These are phyloP conservation scores for Centropus bengalensis DNA, from an alignment of 2,113 vertebrate genomes.

Conservation along the genomic window DNA sequence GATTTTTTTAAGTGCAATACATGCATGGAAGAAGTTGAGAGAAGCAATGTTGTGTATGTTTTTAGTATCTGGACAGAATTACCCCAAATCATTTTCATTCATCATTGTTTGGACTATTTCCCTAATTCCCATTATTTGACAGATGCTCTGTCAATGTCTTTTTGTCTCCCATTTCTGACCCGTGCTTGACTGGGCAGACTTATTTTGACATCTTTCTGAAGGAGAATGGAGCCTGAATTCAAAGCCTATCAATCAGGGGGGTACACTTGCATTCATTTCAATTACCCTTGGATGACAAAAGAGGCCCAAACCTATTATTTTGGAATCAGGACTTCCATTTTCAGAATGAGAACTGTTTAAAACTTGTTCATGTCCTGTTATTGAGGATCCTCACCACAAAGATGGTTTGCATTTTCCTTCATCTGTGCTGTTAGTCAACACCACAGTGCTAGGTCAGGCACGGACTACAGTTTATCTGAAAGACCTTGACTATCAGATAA, in stretches of 20 bases:
- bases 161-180: conserved; percentile 19
- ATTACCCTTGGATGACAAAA: background rate
- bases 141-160: background rate
- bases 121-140: background rate
- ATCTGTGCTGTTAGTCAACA: background rate
- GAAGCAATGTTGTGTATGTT: background rate
- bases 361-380: background rate
- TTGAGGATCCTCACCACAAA: background rate
- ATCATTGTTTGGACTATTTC: background rate
- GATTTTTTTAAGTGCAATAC: background rate
- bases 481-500: background rate
- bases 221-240: background rate
- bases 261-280: background rate
- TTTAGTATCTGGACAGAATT: background rate
- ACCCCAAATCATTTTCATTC: background rate
- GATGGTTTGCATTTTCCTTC: background rate
- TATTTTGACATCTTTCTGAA: background rate
- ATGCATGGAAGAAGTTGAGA: background rate
- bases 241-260: background rate
- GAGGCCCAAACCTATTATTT: background rate
- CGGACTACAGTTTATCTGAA: background rate
- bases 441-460: background rate
- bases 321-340: background rate
- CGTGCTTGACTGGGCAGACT: background rate
- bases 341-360: background rate